Base-by-base conservation (phyloP, 2,113 vertebrate species). In the Aptenodytes forsteri region DNA sequence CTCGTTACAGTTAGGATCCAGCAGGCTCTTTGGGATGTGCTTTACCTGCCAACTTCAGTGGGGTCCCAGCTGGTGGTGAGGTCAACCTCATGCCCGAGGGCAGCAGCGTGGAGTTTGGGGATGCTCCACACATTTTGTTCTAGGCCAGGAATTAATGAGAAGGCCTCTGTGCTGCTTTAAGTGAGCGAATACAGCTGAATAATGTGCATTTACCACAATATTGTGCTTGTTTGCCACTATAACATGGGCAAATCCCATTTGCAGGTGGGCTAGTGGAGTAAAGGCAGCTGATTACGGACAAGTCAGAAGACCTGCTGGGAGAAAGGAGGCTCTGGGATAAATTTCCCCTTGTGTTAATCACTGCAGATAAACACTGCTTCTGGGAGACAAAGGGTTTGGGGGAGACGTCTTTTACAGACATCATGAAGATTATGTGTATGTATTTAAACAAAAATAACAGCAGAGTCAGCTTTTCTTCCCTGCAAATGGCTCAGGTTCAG, bases 391-490 rank as follows among this genome's bases (percentile, higher is more conserved):
- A 79, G 44, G 19, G 34, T 40, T 86, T 77, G 40, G 11, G 23
- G 47, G 50, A 66, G 38, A 30, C 13, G 38, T 69, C 84, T 94
- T 96, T 89, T 89, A 42, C 23, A 79, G 49, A 59, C 73, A 67
- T 79, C 32, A 36, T 1, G 1, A 90, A 89, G 59, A 61, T 80
- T 65, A 56, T 59, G 42, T 79, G 22, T 59, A 32, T 82, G 40
- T 93, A 44, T 89, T 95, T 76, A 84, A 92, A 66, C 36, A 77
- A 91, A 96, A 95, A 47, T 82, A 91, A 69, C 21, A 66, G 36
- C 54, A 29, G 56, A 89, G 58, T 87, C 84, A 90, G 87, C 84
- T 87, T 87, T 81, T 78, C 78, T 89, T 64, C 40, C 40, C 49
- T 72, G 32, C 20, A 44, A 87, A 87, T 3, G 15, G 54, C 69